Base-by-base conservation (phyloP, 1,140 invertebrate genomes). In the Aphaenogaster floridana region DNA sequence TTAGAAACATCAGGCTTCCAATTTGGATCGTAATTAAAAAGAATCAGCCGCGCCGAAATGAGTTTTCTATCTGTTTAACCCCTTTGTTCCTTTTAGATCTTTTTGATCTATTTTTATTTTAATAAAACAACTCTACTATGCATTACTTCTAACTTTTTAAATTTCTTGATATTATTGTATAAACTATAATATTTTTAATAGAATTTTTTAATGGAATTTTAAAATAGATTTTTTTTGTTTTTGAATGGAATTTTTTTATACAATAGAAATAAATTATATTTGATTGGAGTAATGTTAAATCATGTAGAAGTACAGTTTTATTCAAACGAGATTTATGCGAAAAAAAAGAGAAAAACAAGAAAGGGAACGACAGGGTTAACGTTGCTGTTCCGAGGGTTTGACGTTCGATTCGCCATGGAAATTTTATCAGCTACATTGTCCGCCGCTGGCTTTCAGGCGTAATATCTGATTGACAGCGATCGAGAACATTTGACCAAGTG, bases 391-490 rank as follows among this genome's bases (percentile, higher is more conserved):
- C 68, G 52, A 21, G 54, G 8, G 7, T 17, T 54, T 36, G 17
- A 72, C 52, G 17, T 50, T 79, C 13, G 48, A 68, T 7, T 59
- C 28, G 68, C 39, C 39, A n/a, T 59, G 80, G 68, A 74, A 74
- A 84, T 84, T 63, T 84, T 74, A 84, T 84, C 54, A 50, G 69
- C 21, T 74, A 61, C 80, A 48, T 74, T 84, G 54, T 21, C 57
- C 57, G 74, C 34, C 69, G 52, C 0, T 61, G 57, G 69, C 69
- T 84, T 61, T 74, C 80, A 61, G 74, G 42, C 69, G 80, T 84
- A 84, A 84, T 84, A 74, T 45, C 57, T 84, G 69, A 84, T 74
- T 76, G 80, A 84, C 80, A 61, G 80, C 80, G 45, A 84, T 84
- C 80, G 69, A 74, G 54, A 76, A 61, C 80, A 84, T 69, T 84